A percentile compares a stretch with the other conserved stretches of the same genome.
phyloP scores from a whole-genome alignment of 2,888 invertebrate genomes.

The Melolontha melolontha region DNA sequence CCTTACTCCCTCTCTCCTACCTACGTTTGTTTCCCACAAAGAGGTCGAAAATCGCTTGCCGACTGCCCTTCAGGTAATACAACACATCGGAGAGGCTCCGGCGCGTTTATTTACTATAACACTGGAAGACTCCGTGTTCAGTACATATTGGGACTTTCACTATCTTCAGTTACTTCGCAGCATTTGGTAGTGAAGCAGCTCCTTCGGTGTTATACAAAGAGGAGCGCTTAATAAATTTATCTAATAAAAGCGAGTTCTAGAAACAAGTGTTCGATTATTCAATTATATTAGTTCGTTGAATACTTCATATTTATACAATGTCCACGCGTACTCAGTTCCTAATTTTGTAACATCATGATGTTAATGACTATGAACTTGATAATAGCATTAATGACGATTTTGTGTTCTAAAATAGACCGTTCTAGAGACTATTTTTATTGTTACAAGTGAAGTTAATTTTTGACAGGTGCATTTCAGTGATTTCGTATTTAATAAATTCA shows the following conservation, averaged over 20 bases:
- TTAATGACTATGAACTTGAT: too few species aligned
- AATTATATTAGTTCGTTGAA: too few species aligned
- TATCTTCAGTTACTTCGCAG: conserved; percentile 64
- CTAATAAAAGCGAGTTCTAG: too few species aligned
- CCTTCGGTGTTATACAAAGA: conserved; percentile 2
- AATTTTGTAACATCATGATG: too few species aligned
- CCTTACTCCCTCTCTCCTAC: conserved; percentile 65
- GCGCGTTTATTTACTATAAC: conserved; percentile 64
- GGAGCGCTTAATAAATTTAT: background rate
- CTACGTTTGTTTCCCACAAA: conserved; percentile 53
- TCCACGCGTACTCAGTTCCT: too few species aligned
- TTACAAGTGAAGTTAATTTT: conserved; percentile 2
- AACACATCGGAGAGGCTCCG: conserved; percentile 42
- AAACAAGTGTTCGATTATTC: too few species aligned
- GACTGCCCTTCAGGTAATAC: conserved; percentile 64
- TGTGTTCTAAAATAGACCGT: too few species aligned
- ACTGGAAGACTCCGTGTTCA: conserved; percentile 61
- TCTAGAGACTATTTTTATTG: too few species aligned
- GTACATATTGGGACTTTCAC: conserved; percentile 66
- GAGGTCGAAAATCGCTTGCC: conserved; percentile 59
- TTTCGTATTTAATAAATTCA: conserved; percentile 1
- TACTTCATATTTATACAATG: too few species aligned
- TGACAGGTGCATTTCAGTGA: conserved; percentile 22
- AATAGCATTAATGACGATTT: too few species aligned
- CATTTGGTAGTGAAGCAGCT: conserved; percentile 51